These are phyloP conservation scores for Dysmachus trigonus DNA, from an alignment of 2,888 invertebrate species.

Conservation along the genomic window DNA sequence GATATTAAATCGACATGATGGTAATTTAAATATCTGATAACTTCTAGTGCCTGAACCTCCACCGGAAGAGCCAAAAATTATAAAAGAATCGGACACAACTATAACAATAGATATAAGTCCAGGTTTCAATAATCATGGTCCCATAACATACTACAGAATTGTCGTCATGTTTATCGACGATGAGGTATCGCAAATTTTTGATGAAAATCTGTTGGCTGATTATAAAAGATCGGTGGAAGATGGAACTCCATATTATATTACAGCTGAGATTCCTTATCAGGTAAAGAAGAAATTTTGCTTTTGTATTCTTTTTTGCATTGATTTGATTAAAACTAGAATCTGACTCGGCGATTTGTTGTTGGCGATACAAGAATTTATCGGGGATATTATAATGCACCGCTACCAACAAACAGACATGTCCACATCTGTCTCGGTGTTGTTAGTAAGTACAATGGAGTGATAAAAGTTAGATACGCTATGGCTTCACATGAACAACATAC, in stretches of 20 bases:
- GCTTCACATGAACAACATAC: slow-evolving; percentile 65
- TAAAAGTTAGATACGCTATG: slow-evolving; percentile 73
- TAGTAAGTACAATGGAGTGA: slow-evolving; percentile 73
- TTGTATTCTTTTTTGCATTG: neutral
- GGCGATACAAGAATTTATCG: slow-evolving; percentile 81
- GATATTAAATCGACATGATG: neutral
- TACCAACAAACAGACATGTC: slow-evolving; percentile 71
- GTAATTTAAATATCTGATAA: neutral
- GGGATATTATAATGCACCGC: slow-evolving; percentile 78
- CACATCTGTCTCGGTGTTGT: slow-evolving; percentile 77
- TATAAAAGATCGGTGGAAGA: slow-evolving; percentile 74
- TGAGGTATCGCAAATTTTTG: slow-evolving; percentile 72
- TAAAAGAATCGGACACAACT: slow-evolving; percentile 70
- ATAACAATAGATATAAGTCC: slow-evolving; percentile 75
- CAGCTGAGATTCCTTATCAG: slow-evolving; percentile 77
- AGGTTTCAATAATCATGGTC: slow-evolving; percentile 80
- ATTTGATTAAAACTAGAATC: slow-evolving; percentile 61
- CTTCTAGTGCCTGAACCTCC: slow-evolving; percentile 71
- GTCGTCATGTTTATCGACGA: slow-evolving; percentile 75
- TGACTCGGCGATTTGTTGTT: slow-evolving; percentile 75
- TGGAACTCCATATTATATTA: slow-evolving; percentile 81
- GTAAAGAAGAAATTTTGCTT: neutral
- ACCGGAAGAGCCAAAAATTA: slow-evolving; percentile 74
- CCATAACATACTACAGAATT: slow-evolving; percentile 77
- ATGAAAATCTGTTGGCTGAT: slow-evolving; percentile 70